Evolutionary conservation across 64 coral and sea anemone species (phyloP).

Genomic region (Anthopleura sola): DNA sequence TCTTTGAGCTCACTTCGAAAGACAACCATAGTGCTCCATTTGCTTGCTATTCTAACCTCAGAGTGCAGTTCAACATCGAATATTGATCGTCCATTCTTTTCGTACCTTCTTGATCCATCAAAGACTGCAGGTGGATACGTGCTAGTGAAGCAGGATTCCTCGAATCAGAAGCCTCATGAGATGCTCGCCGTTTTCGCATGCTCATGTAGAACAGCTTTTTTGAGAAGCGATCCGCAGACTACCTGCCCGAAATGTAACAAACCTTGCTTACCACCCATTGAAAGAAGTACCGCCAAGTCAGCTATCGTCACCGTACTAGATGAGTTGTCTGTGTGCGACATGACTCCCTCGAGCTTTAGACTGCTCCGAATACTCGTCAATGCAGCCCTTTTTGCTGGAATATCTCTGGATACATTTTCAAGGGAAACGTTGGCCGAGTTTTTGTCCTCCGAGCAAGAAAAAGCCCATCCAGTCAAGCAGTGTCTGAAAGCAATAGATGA

Average conservation of each 20-base stretch:
- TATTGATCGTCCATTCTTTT: conserved; percentile 10
- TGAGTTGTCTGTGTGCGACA: conserved; percentile 21
- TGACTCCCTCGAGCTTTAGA: conserved; percentile 59
- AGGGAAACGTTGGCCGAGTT: neutral
- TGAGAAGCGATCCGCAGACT: neutral
- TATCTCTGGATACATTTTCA: conserved; percentile 33
- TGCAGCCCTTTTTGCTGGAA: conserved; percentile 53
- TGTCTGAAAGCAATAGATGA: conserved; percentile 33
- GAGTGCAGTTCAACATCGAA: neutral
- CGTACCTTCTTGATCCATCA: conserved; percentile 13
- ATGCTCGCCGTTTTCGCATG: neutral
- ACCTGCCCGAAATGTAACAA: neutral
- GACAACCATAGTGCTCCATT: conserved; percentile 30
- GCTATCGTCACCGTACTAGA: neutral
- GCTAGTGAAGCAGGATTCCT: neutral
- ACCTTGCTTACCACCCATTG: neutral
- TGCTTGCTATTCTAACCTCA: conserved; percentile 51
- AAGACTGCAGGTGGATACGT: neutral
- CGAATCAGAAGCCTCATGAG: neutral
- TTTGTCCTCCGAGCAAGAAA: neutral
- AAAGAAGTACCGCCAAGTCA: neutral
- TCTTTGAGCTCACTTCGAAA: conserved; percentile 42
- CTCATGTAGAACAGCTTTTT: neutral
- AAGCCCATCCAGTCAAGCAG: neutral
- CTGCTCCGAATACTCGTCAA: conserved; percentile 65